Evolutionary conservation across 2,888 invertebrate genomes (phyloP).

Genomic region (Campaea margaritaria): DNA sequence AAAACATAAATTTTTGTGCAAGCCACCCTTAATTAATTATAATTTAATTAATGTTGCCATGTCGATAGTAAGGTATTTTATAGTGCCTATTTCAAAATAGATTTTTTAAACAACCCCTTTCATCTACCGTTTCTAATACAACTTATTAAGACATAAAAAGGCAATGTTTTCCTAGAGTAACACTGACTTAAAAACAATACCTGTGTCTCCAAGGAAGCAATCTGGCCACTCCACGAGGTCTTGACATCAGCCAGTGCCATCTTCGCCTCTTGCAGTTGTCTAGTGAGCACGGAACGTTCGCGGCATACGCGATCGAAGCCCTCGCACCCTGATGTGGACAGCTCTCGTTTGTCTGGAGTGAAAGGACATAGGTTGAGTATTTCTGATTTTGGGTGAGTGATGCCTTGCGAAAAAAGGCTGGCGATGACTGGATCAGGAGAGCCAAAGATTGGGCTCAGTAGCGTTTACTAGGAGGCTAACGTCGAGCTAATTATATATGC

Average conservation of each 20-base stretch:
- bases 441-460: too few relatives aligned
- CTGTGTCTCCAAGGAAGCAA: conserved; percentile 95
- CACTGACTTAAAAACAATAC: conserved; percentile 79
- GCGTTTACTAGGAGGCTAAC: too few relatives aligned
- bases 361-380: neutral
- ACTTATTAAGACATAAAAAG: too few relatives aligned
- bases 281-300: conserved; percentile 86
- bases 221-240: conserved; percentile 96
- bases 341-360: conserved; percentile 66
- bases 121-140: too few relatives aligned
- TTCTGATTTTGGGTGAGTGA: neutral
- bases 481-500: too few relatives aligned
- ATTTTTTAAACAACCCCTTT: too few relatives aligned
- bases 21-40: too few relatives aligned
- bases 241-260: conserved; percentile 95
- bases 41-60: too few relatives aligned
- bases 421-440: neutral
- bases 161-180: too few relatives aligned
- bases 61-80: too few relatives aligned
- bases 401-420: neutral
- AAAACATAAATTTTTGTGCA: too few relatives aligned
- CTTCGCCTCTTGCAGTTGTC: conserved; percentile 93
- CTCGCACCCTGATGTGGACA: conserved; percentile 62
- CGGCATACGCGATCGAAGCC: conserved; percentile 73
- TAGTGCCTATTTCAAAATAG: too few relatives aligned